Percentiles rank a stretch among this genome's conserved stretches.
Conservation (phyloP, 2,888 invertebrate species). For the Caenorhabditis panamensis region DNA sequence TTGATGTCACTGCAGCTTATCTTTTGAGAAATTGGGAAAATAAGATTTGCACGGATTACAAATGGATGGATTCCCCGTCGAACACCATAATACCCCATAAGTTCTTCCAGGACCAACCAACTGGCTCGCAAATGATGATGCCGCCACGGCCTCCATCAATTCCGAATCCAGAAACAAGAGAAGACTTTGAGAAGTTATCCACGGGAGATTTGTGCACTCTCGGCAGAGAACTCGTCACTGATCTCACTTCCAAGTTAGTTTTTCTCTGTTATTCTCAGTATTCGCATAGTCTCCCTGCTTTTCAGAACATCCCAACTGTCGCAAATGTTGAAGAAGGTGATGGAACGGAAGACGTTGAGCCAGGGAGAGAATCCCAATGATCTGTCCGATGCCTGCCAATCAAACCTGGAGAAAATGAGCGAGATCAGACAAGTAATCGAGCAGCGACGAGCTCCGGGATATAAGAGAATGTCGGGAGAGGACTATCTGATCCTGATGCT, state of each 20-base stretch:
- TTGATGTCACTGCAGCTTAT: too few relatives aligned
- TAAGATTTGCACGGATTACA: too few relatives aligned
- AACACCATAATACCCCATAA: too few relatives aligned
- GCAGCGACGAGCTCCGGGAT: slow-evolving; percentile 23
- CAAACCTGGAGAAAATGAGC: slow-evolving; percentile 60
- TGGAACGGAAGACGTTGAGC: slow-evolving; percentile 49
- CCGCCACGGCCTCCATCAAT: background rate
- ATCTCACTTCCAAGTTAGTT: slow-evolving; percentile 62
- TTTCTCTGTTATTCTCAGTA: background rate
- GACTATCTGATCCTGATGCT: slow-evolving; percentile 57
- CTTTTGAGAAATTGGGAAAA: too few relatives aligned
- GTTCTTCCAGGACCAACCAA: background rate
- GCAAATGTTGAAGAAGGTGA: slow-evolving; percentile 57
- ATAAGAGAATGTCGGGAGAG: slow-evolving; percentile 59
- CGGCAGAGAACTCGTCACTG: slow-evolving; percentile 65
- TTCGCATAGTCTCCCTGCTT: slow-evolving; percentile 1
- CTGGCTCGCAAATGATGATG: background rate
- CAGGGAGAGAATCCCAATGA: slow-evolving; percentile 52
- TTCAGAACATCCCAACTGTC: slow-evolving; percentile 61
- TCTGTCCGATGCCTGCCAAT: slow-evolving; percentile 57
- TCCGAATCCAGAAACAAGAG: slow-evolving; percentile 31
- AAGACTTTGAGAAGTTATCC: slow-evolving; percentile 54
- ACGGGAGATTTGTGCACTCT: slow-evolving; percentile 62
- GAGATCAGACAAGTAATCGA: slow-evolving; percentile 66
- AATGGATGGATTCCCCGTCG: too few relatives aligned